Base-by-base conservation (phyloP, 2,113 vertebrate species). In the Salvator merianae region DNA sequence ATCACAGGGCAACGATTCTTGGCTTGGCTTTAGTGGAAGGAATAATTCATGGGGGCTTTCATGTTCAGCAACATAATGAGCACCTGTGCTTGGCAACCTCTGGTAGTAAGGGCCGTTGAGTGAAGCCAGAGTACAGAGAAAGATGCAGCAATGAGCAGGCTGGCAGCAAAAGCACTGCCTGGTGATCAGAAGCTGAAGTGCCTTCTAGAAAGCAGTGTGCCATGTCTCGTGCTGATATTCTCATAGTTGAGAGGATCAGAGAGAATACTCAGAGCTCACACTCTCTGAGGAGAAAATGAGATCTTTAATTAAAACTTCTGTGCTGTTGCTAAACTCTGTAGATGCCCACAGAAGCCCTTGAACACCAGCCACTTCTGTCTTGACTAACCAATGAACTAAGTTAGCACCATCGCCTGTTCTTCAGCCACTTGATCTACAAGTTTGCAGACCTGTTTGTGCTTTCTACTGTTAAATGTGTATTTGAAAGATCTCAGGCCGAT, bases 1-100 rank as follows among this genome's bases (percentile, higher is more conserved):
- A 91, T 94, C 93, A 90, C 94, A 95, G 94, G 84, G 82, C 91
- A 92, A 69, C 94, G 94, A 95, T 95, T 93, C 94, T 93, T 86
- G 87, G 94, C 89, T 91, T 88, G 92, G 88, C 40, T 30, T 79
- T 81, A 87, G 91, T 84, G 92, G 92, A 91, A 93, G 94, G 91
- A 95, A 95, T 95, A 93, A 88, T 88, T 96, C 94, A 88, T 62
- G 0, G 89, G 36, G 47, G 1, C 66, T 34, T 87, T 86, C 90
- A 91, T 8, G 70, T 72, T 91, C 30, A 32, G 85, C 91, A 93
- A 91, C 91, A 92, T 76, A 76, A 88, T 79, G 92, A 88, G 90
- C n/a, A 82, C 81, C 14, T 34, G 1, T 66, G 1, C 71, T 14
- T 68, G 79, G 14, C 69, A 73, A 14, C 53, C n/a, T 88, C 83